Base-by-base conservation (phyloP, 2,888 invertebrate species). In the Emesis furor region DNA sequence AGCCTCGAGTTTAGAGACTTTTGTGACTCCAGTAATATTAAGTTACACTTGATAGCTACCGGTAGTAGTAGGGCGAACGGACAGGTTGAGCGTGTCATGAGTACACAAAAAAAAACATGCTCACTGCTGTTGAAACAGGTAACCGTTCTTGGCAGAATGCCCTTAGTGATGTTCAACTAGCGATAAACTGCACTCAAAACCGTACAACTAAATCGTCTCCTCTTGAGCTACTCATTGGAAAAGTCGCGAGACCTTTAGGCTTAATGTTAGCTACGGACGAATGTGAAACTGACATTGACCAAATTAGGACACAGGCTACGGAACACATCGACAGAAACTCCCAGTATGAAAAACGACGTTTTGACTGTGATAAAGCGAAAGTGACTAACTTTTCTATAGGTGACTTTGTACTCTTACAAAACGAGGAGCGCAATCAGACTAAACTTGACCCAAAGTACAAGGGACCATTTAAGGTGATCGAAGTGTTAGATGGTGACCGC, bases 381-480 rank as follows among this genome's bases (percentile, higher is more conserved):
- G 24, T 24, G 24, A 24, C 24, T 24, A 24, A 24, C 24, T 24
- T 24, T 24, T 24, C 24, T 24, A 24, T 24, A 24, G 24, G 24
- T 24, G 24, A 24, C 24, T 24, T 24, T 24, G 24, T 24, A 24
- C 24, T 24, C 24, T 24, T 37, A 5, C 14, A 55, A n/a, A 55
- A 55, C n/a, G 55, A 55, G 4, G 55, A 55, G 4, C 14, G 55
- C 5, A 55, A 55, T 14, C 55, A 82, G 32, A 79, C 79, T 1
- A 79, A 82, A 39, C 39, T 82, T 39, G 79, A 73, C n/a, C 62
- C 72, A 1, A 82, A 78, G 32, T 86, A 81, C 76, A 83, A 59
- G 39, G 82, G 86, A 1, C 86, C 87, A 0, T 86, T 77, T 59
- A 65, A 82, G 8, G 81, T 88, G 17, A 85, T 78, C 24, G 46